Evolutionary conservation across 2,888 invertebrate species (phyloP).

Genomic region (Villa cingulata): DNA sequence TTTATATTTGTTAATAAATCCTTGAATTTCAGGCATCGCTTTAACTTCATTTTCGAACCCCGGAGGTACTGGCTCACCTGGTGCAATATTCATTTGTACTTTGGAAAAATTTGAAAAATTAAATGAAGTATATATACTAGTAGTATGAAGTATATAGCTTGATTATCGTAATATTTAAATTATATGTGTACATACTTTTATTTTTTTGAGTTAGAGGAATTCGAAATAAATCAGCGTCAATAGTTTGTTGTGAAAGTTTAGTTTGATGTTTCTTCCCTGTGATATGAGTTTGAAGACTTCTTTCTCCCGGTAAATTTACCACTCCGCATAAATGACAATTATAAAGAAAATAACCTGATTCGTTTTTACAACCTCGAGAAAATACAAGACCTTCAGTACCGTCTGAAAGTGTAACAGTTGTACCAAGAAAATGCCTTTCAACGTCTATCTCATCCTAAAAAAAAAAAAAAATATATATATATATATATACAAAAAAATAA

Average conservation of each 20-base stretch:
- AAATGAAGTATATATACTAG: no score
- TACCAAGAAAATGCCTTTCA: conserved; percentile 15
- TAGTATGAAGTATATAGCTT: no score
- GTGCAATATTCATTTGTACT: conserved; percentile 30
- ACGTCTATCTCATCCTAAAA: conserved; percentile 16
- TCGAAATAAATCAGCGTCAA: conserved; percentile 16
- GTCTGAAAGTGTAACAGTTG: conserved; percentile 32
- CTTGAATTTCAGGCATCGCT: conserved; percentile 37
- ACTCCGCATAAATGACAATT: conserved; percentile 43
- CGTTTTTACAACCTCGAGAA: conserved; percentile 37
- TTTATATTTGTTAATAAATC: conserved; percentile 37
- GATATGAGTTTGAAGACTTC: conserved; percentile 18
- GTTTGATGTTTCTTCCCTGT: conserved; percentile 20
- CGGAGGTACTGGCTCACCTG: conserved; percentile 56
- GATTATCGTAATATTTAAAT: no score
- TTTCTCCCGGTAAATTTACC: conserved; percentile 17
- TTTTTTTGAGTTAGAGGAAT: conserved; percentile 11
- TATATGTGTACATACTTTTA: conserved; percentile 9
- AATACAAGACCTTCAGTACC: conserved; percentile 37
- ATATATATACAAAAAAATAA: no score
- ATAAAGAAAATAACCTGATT: conserved; percentile 38
- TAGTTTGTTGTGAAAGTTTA: conserved; percentile 12
- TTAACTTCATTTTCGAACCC: conserved; percentile 52
- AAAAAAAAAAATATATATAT: background rate
- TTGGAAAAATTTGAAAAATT: background rate